Evolutionary conservation across 2,113 vertebrate genomes (phyloP).

Genomic region (Harpagus bidentatus): DNA sequence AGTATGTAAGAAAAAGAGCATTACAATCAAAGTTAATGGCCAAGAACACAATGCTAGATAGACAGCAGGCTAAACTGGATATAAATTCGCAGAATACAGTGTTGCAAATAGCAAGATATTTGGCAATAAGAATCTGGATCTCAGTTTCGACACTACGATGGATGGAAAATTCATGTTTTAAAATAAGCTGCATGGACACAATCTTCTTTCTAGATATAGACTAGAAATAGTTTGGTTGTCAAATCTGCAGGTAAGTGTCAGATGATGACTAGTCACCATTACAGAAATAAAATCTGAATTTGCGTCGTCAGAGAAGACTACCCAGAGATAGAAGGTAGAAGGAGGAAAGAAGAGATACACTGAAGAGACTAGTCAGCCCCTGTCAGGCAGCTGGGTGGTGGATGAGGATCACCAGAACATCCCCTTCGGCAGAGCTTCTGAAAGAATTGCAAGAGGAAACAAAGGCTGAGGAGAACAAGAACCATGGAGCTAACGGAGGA

Average conservation of each 20-base stretch:
- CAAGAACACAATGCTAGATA: not conserved
- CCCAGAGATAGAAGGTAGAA: not conserved
- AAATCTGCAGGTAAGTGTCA: not conserved
- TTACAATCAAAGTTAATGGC: not conserved
- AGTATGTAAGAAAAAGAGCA: not conserved
- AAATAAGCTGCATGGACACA: not conserved
- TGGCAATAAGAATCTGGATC: not conserved
- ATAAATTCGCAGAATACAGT: not conserved
- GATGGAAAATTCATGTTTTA: not conserved
- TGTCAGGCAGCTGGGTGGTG: not conserved
- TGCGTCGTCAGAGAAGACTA: not conserved
- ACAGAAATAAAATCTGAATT: not conserved
- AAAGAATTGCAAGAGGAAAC: not conserved
- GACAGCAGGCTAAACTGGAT: not conserved
- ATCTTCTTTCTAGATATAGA: not conserved
- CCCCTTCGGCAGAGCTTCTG: not conserved
- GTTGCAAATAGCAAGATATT: not conserved
- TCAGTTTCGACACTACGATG: not conserved
- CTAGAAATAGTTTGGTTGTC: not conserved
- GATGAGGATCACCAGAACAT: not conserved
- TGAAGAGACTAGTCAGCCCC: not conserved
- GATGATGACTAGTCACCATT: not conserved
- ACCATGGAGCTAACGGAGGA: not conserved
- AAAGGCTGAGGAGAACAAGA: not conserved
- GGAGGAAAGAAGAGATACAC: not conserved